Percentiles rank a stretch among this genome's conserved stretches.
Conservation (phyloP, 2,113 vertebrate species). For the Takifugu flavidus region DNA sequence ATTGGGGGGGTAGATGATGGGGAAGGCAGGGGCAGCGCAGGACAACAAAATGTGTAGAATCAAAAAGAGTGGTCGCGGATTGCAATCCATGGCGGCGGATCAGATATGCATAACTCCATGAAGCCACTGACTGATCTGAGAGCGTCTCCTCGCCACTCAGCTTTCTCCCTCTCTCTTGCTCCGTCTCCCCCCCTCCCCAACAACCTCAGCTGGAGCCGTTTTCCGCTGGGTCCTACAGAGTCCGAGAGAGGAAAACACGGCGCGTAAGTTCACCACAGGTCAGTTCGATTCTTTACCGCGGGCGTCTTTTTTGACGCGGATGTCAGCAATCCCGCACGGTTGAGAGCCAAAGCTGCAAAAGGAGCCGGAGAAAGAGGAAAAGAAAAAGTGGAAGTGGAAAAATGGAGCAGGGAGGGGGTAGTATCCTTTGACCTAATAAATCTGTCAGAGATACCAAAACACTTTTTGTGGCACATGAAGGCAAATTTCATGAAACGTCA, state of each 20-base stretch:
- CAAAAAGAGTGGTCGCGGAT: constrained; percentile 70
- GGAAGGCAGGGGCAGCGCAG: constrained; percentile 65
- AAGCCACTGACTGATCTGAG: constrained; percentile 88
- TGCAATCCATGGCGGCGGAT: constrained; percentile 90
- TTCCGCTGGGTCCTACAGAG: constrained; percentile 79
- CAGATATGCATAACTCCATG: constrained; percentile 89
- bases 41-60: constrained; percentile 66
- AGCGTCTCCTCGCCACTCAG: constrained; percentile 62
- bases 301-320: constrained; percentile 1
- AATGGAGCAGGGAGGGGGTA: no score
- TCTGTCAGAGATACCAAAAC: no score
- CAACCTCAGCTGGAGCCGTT: constrained; percentile 48
- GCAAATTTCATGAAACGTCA: no score
- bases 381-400: no score
- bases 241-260: constrained; percentile 21
- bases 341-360: background rate
- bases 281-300: constrained; percentile 23
- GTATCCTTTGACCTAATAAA: no score
- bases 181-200: constrained; percentile 27
- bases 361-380: background rate
- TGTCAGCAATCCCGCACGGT: constrained; percentile 1
- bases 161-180: constrained; percentile 53
- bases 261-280: constrained; percentile 68
- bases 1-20: constrained; percentile 80
- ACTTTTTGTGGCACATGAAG: no score